A percentile compares a stretch with the other conserved stretches of the same genome.
Evolutionary conservation across 2,888 invertebrate species (phyloP).

Genomic region (Bombyx huttoni): DNA sequence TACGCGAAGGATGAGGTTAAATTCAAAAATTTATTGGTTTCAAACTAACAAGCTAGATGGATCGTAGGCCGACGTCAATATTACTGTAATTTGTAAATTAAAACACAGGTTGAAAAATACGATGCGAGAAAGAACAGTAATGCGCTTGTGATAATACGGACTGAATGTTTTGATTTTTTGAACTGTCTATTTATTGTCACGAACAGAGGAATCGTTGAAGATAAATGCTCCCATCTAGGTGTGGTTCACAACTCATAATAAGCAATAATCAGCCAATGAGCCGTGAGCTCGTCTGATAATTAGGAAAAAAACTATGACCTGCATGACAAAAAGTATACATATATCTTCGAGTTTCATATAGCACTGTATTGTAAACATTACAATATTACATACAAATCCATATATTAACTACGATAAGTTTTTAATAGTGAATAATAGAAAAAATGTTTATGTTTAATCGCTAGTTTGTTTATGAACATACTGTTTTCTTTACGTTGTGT

Average conservation of each 20-base stretch:
- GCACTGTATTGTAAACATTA: too few relatives aligned
- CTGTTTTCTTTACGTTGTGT: background rate
- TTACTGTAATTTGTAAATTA: conserved; percentile 55
- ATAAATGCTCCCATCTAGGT: too few relatives aligned
- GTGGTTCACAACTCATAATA: too few relatives aligned
- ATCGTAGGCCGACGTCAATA: conserved; percentile 28
- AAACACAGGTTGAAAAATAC: conserved; percentile 21
- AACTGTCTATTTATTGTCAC: background rate
- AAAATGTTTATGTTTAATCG: too few relatives aligned
- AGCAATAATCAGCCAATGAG: too few relatives aligned
- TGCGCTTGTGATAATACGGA: background rate
- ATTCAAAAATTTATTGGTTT: conserved; percentile 38
- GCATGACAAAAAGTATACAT: too few relatives aligned
- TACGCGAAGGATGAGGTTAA: conserved; percentile 27
- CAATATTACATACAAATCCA: too few relatives aligned
- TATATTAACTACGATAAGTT: too few relatives aligned
- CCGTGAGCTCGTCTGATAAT: too few relatives aligned
- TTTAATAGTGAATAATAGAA: too few relatives aligned
- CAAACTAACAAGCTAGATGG: conserved; percentile 30
- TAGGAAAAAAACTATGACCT: too few relatives aligned
- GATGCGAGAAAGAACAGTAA: conserved; percentile 1
- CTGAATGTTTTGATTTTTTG: background rate
- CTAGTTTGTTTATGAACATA: background rate
- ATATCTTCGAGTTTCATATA: too few relatives aligned
- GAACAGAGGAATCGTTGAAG: background rate